phyloP scores from a whole-genome alignment of 2,113 vertebrate genomes.

The Chaenocephalus aceratus region DNA sequence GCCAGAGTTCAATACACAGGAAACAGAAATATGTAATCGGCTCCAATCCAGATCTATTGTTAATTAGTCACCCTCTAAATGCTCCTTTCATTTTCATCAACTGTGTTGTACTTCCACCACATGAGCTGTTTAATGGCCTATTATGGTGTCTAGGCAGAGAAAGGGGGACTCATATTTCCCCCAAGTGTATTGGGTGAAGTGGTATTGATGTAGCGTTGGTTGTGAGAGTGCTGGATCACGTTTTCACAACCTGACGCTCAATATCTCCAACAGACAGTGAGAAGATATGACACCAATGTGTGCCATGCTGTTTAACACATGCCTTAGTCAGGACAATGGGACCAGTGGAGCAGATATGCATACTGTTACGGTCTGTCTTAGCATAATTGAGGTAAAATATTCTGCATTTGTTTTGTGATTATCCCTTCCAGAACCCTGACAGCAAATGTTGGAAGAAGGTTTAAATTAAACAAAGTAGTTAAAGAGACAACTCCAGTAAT shows the following conservation, averaged over 20 bases:
- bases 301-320: constrained; percentile 10
- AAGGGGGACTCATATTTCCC: constrained; percentile 54
- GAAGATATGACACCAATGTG: constrained; percentile 52
- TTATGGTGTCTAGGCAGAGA: constrained; percentile 61
- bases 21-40: constrained; percentile 47
- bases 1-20: constrained; percentile 35
- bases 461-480: constrained; percentile 1
- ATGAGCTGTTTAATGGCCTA: constrained; percentile 77
- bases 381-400: background rate
- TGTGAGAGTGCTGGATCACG: constrained; percentile 53
- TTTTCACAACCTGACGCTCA: constrained; percentile 58
- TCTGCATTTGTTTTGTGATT: background rate
- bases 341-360: too few species aligned
- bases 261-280: constrained; percentile 37
- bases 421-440: background rate
- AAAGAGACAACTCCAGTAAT: background rate
- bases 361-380: background rate
- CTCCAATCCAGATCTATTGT: constrained; percentile 35
- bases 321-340: background rate
- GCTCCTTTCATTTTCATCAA: constrained; percentile 61
- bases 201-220: constrained; percentile 46
- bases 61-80: constrained; percentile 65
- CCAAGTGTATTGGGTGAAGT: constrained; percentile 53
- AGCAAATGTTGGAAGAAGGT: background rate
- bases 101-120: constrained; percentile 66